phyloP scores from a whole-genome alignment of 2,888 invertebrate species.

The Busseola fusca region DNA sequence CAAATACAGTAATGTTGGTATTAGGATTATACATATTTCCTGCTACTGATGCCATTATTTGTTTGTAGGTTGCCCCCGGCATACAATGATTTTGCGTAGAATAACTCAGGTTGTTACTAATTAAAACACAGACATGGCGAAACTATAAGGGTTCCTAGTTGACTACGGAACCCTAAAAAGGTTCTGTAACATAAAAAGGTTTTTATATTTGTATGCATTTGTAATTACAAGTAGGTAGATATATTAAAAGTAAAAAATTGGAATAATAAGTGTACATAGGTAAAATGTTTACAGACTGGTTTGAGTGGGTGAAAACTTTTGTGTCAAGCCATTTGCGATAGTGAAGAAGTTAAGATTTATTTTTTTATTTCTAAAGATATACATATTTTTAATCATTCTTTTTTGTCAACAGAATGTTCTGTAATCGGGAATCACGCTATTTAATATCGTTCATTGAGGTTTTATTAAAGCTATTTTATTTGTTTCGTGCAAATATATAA shows the following conservation, averaged over 20 bases:
- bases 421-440: not conserved
- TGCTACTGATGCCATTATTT: too few relatives aligned
- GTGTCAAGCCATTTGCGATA: not conserved
- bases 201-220: too few relatives aligned
- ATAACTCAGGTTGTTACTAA: too few relatives aligned
- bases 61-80: too few relatives aligned
- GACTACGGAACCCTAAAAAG: too few relatives aligned
- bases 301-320: not conserved
- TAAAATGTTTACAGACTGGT: conserved; percentile 8
- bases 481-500: not conserved
- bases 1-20: too few relatives aligned
- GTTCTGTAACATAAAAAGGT: too few relatives aligned
- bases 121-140: too few relatives aligned
- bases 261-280: not conserved
- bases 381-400: not conserved
- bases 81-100: too few relatives aligned
- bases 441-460: not conserved
- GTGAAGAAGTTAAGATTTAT: not conserved
- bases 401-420: not conserved
- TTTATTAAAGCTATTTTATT: not conserved
- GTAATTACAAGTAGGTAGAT: not conserved
- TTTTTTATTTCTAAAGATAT: not conserved
- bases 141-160: too few relatives aligned
- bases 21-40: too few relatives aligned
- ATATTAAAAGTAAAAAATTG: not conserved